These are phyloP conservation scores for Catostylus mosaicus DNA, from an alignment of 30 jellyfish, hydroid and myxozoan genomes.

Conservation along the genomic window DNA sequence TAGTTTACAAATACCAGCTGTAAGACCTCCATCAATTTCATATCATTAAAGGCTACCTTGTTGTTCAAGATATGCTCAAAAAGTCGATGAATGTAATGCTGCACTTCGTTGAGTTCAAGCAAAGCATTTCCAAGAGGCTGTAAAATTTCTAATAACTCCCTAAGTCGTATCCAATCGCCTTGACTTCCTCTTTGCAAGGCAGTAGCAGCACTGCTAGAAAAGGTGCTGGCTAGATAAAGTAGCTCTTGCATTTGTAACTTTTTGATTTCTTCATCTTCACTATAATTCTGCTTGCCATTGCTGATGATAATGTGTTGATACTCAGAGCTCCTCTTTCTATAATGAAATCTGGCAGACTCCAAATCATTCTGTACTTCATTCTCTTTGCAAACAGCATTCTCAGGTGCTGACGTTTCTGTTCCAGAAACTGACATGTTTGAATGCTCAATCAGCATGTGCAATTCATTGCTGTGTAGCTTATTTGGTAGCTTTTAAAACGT, in stretches of 20 bases:
- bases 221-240: constrained; percentile 35
- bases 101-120: constrained; percentile 43
- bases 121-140: constrained; percentile 68
- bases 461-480: no score
- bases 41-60: constrained; percentile 18
- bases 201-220: constrained; percentile 46
- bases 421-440: no score
- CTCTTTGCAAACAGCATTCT: no score
- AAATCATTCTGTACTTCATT: no score
- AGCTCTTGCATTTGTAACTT: constrained; percentile 45
- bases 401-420: no score
- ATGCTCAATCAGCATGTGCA: no score
- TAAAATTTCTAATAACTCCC: constrained; percentile 58
- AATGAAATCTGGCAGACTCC: no score
- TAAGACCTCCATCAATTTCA: constrained; percentile 47
- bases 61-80: constrained; percentile 28
- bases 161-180: constrained; percentile 87
- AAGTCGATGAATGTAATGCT: constrained; percentile 68
- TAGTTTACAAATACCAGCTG: constrained; percentile 40
- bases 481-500: no score
- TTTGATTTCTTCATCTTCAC: constrained; percentile 7
- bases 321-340: no score
- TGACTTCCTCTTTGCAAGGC: constrained; percentile 74
- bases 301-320: no score
- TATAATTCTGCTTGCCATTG: not conserved